These are phyloP conservation scores for Labia minor DNA, from an alignment of 2,888 invertebrate species.

Conservation along the genomic window DNA sequence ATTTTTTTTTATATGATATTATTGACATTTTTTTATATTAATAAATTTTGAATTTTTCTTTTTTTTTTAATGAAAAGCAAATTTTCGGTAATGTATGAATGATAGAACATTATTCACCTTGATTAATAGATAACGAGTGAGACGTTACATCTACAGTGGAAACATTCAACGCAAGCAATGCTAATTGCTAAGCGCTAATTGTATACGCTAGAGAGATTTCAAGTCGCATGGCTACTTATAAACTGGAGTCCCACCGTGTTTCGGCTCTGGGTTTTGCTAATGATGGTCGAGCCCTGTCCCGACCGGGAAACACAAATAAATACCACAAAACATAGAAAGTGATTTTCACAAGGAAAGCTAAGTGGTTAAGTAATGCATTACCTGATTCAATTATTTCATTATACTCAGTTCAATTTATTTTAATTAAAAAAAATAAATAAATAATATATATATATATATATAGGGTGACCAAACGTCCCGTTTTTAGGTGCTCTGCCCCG, in stretches of 20 bases:
- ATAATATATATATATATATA: too few species aligned
- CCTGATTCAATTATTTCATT: too few species aligned
- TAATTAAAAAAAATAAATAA: too few species aligned
- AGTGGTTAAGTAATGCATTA: too few species aligned
- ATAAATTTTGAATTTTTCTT: too few species aligned
- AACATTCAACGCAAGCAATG: conserved; percentile 2
- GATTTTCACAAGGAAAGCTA: too few species aligned
- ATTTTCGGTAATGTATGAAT: background rate
- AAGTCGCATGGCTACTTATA: conserved; percentile 7
- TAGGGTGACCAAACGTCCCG: too few species aligned
- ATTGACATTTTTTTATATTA: too few species aligned
- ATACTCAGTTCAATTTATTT: too few species aligned
- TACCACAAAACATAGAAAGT: background rate
- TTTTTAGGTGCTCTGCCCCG: too few species aligned
- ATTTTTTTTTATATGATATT: too few species aligned
- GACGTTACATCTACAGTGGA: conserved; percentile 1
- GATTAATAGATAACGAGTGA: background rate
- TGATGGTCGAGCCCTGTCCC: conserved; percentile 26
- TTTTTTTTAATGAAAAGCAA: background rate
- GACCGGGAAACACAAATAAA: conserved; percentile 17
- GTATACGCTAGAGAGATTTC: background rate
- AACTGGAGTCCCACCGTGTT: conserved; percentile 25
- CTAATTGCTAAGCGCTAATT: background rate
- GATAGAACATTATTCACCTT: background rate
- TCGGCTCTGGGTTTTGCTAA: conserved; percentile 26